phyloP scores from a whole-genome alignment of 1,140 invertebrate species.

The Helicorthomorpha holstii region DNA sequence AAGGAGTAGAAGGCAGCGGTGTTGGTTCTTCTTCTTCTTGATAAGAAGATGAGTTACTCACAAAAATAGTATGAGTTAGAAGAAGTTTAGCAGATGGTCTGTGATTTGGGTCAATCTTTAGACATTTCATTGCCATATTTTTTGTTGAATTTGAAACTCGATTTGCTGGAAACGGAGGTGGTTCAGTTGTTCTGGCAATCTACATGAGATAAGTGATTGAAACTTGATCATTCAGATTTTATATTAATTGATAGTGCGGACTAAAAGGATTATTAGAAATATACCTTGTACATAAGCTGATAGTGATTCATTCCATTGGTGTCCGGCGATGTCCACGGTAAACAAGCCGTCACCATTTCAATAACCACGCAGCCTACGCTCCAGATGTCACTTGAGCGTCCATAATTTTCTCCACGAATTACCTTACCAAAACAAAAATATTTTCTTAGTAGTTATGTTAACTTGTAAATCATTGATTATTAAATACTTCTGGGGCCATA shows the following conservation, averaged over 20 bases:
- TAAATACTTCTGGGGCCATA: slow-evolving; percentile 33
- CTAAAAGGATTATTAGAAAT: neutral
- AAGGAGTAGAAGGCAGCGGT: no score
- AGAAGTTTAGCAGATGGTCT: no score
- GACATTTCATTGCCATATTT: no score
- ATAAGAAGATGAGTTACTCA: no score
- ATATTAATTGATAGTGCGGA: slow-evolving; percentile 3
- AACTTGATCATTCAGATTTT: neutral
- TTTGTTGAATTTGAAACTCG: no score
- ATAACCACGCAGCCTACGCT: slow-evolving; percentile 33
- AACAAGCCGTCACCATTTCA: slow-evolving; percentile 32
- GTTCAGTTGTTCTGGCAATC: slow-evolving; percentile 28
- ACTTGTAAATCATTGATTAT: no score
- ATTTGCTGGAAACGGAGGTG: slow-evolving; percentile 28
- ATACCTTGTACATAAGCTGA: slow-evolving; percentile 32
- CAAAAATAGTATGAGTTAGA: no score
- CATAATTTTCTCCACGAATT: slow-evolving; percentile 31
- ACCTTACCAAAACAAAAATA: slow-evolving; percentile 25
- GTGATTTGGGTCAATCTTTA: no score
- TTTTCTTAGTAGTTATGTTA: no score
- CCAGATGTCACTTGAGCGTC: slow-evolving; percentile 34
- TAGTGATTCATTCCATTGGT: slow-evolving; percentile 28
- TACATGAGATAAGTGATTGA: slow-evolving; percentile 10
- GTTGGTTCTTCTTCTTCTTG: no score
- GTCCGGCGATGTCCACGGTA: slow-evolving; percentile 31